Conservation (phyloP, 1,140 invertebrate genomes). For the Calephelis virginiensis region DNA sequence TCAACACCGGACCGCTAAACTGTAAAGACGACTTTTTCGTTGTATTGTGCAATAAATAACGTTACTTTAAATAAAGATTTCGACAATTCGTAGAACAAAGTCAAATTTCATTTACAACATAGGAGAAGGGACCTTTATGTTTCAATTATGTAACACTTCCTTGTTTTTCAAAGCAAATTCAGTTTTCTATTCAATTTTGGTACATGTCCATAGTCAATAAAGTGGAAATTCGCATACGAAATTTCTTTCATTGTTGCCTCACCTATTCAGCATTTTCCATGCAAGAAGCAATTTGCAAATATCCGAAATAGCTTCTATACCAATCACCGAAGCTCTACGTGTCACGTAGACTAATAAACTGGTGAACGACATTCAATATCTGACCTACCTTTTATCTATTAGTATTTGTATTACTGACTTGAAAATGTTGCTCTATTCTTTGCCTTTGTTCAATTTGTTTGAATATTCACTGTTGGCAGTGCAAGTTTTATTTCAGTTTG, state of each 20-base stretch:
- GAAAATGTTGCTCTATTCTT: background rate
- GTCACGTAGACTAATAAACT: conserved; percentile 14
- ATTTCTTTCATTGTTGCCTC: conserved; percentile 11
- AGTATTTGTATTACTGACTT: background rate
- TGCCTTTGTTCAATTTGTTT: background rate
- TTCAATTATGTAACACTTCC: background rate
- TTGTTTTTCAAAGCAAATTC: background rate
- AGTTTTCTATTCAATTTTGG: background rate
- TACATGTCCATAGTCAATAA: background rate
- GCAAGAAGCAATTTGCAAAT: conserved; percentile 22
- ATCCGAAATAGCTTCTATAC: conserved; percentile 19
- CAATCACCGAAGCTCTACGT: conserved; percentile 15
- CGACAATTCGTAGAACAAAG: no score
- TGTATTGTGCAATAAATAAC: no score
- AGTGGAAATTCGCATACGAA: background rate
- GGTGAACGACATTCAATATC: conserved; percentile 1
- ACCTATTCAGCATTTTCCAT: conserved; percentile 15
- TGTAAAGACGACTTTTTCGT: no score
- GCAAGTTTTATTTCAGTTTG: no score
- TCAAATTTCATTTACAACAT: no score
- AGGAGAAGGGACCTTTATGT: background rate
- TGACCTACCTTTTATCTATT: conserved; percentile 7
- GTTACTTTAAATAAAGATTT: no score
- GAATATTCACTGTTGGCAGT: background rate
- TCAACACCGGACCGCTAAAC: no score